These are phyloP conservation scores for Gonatopus flavifemur DNA, from an alignment of 1,140 invertebrate genomes.

Conservation along the genomic window DNA sequence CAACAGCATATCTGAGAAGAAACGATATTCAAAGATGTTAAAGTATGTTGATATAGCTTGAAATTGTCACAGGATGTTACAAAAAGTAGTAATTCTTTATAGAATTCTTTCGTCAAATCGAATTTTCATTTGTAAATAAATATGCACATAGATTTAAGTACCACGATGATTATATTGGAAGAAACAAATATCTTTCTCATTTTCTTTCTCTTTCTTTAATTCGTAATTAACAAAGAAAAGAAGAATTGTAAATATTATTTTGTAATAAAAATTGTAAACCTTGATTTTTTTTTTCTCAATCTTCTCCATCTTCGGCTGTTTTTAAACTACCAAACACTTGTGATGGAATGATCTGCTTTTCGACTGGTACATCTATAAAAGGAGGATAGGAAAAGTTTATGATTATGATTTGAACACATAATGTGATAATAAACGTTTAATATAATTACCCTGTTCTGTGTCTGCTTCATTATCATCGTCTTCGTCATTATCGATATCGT, in stretches of 20 bases:
- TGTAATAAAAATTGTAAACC: conserved; percentile 8
- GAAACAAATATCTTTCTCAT: no score
- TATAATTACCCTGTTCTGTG: conserved; percentile 30
- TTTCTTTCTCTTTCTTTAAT: no score
- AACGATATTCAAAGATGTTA: no score
- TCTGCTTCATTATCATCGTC: conserved; percentile 61
- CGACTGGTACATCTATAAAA: conserved; percentile 68
- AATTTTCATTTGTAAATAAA: no score
- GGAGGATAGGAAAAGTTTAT: conserved; percentile 8
- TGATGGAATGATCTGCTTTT: conserved; percentile 78
- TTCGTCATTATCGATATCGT: conserved; percentile 66
- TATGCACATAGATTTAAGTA: no score
- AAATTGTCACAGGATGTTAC: no score
- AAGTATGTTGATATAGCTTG: no score
- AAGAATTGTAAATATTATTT: conserved; percentile 3
- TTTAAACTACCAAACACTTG: conserved; percentile 85
- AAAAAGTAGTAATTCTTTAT: no score
- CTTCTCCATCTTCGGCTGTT: conserved; percentile 41
- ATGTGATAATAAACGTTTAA: not conserved
- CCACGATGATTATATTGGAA: no score
- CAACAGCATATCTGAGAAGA: not conserved
- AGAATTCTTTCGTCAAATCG: no score
- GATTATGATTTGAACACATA: not conserved
- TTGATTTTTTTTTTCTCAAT: conserved; percentile 14
- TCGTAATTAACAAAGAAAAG: no score